Base-by-base conservation (phyloP, 2,797 vertebrate genomes). In the Trematomus bernacchii region DNA sequence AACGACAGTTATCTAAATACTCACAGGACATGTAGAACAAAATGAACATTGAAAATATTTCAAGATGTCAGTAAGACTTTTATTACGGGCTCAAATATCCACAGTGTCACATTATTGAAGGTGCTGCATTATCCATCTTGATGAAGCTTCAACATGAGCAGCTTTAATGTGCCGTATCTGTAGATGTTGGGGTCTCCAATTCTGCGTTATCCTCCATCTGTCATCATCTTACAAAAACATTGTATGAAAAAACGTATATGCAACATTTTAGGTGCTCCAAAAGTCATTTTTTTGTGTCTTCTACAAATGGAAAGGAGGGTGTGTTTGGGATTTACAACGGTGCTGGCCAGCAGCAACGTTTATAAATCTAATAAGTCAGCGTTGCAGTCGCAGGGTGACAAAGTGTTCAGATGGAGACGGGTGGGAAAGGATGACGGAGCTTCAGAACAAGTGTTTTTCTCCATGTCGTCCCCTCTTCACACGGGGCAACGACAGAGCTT, bases 281-380 rank as follows among this genome's bases (percentile, higher is more conserved):
- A 19, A 50, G 33, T 50, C 11, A 21, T 30, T 30, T 30, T 23
- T 2, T 6, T 59, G 13, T 55, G 33, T 33, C 33, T 5, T 30
- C 64, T n/a, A 37, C 0, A 33, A 53, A 68, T 1, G 14, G 6
- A 1, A 14, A 30, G 4, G 43, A 51, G 11, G 27, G 47, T 8
- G 18, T 12, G 6, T 47, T 43, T 19, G 13, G 43, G 57, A 19
- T 59, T 37, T 1, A 13, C 9, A 8, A 11, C 7, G 76, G 76
- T 19, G 82, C 88, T 47, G 88, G 12, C 91, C 92, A 79, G 91
- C 91, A 90, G 89, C 90, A 82, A 19, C 27, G 12, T 40, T 60
- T 30, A 2, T 2, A 44, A 64, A 50, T 42, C 21, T 4, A 0
- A 0, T 57, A 1, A 43, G 16, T 67, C 30, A 40, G 43, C 15